A percentile compares a stretch with the other conserved stretches of the same genome.
phyloP scores from a whole-genome alignment of 2,113 vertebrate species.

The Pterocles orientalis region DNA sequence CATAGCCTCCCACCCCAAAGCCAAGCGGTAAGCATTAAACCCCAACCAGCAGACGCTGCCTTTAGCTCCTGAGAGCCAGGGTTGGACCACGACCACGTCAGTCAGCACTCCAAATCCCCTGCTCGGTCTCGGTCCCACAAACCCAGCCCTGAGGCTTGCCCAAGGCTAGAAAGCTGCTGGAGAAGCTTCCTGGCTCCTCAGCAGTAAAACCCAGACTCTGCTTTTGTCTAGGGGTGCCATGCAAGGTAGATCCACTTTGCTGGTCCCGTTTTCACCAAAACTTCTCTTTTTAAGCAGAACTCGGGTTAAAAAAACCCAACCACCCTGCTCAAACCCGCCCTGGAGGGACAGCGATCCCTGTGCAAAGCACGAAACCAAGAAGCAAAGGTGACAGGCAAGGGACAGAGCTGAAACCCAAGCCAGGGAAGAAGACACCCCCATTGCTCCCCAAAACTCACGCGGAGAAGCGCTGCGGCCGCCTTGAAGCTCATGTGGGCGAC shows the following conservation, averaged over 20 bases:
- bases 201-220: background rate
- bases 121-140: background rate
- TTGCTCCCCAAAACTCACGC: constrained; percentile 64
- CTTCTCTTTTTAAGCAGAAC: background rate
- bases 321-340: accelerated
- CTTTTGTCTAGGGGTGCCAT: background rate
- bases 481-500: constrained; percentile 95
- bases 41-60: background rate
- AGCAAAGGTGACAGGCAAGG: accelerated
- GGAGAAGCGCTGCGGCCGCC: constrained; percentile 88
- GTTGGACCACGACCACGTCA: accelerated
- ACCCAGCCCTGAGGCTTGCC: background rate
- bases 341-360: background rate
- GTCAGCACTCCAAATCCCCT: background rate
- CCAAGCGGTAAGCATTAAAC: background rate
- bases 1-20: background rate
- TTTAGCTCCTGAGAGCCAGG: background rate
- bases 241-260: background rate
- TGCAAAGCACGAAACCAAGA: background rate
- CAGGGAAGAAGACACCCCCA: background rate
- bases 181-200: background rate
- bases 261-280: background rate
- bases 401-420: accelerated
- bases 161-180: background rate
- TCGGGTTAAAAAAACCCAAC: background rate